These are phyloP conservation scores for Ceriagrion tenellum DNA, from an alignment of 2,888 invertebrate species.

Conservation along the genomic window DNA sequence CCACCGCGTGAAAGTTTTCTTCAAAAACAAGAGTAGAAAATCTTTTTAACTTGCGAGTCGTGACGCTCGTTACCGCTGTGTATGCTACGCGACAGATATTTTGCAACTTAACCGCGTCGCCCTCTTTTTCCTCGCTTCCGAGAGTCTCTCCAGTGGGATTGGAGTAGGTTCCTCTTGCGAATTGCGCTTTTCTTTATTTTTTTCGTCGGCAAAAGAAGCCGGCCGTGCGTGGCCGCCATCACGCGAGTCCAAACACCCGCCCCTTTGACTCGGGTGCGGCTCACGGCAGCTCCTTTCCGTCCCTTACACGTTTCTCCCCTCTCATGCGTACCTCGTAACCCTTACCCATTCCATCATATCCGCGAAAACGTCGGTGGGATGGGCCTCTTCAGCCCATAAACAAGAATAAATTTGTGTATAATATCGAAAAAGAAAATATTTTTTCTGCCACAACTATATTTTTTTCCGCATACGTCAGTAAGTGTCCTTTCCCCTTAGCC, in stretches of 20 bases:
- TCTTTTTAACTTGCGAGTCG: neutral
- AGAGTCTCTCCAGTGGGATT: neutral
- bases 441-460: too few relatives aligned
- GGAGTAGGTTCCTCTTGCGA: neutral
- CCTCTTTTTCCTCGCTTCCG: neutral
- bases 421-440: neutral
- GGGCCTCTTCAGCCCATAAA: neutral
- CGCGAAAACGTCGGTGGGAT: neutral
- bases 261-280: constrained; percentile 4
- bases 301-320: neutral
- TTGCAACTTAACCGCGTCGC: neutral
- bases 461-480: neutral
- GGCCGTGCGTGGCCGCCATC: constrained; percentile 43
- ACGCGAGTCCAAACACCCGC: constrained; percentile 52
- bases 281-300: neutral
- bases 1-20: neutral
- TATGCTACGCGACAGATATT: neutral
- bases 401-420: neutral
- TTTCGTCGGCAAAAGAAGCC: neutral
- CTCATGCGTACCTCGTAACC: neutral
- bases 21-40: neutral
- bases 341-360: neutral
- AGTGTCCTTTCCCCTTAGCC: neutral
- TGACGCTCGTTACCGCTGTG: neutral
- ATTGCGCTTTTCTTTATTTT: neutral